Evolutionary conservation across 2,888 invertebrate genomes (phyloP).

Genomic region (Caenorhabditis becei): DNA sequence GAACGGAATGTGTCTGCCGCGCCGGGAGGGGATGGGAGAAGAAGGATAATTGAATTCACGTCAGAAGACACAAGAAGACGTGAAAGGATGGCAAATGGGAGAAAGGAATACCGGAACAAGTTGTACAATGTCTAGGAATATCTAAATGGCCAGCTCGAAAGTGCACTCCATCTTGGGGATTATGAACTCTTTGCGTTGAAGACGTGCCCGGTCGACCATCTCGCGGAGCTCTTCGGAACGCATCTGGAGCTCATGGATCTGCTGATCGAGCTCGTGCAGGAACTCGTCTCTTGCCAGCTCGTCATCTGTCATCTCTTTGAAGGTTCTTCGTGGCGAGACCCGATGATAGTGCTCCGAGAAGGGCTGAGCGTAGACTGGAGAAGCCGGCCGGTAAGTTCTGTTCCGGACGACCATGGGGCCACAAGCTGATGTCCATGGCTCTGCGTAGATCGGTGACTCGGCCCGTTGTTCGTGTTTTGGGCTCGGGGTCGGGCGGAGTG

Average conservation of each 20-base stretch:
- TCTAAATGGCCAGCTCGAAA: constrained; percentile 67
- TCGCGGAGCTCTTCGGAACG: constrained; percentile 69
- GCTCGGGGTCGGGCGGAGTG: constrained; percentile 50
- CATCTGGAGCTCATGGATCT: constrained; percentile 69
- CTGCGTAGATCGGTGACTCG: constrained; percentile 67
- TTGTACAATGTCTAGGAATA: constrained; percentile 36
- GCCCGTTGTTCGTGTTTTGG: constrained; percentile 41
- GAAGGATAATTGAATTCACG: constrained; percentile 11
- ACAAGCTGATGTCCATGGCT: constrained; percentile 64
- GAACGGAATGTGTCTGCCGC: background rate
- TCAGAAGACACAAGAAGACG: background rate
- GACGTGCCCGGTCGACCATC: constrained; percentile 65
- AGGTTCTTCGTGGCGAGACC: constrained; percentile 35
- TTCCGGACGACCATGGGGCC: constrained; percentile 57
- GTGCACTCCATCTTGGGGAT: constrained; percentile 69
- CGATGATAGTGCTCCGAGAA: constrained; percentile 42
- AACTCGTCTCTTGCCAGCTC: constrained; percentile 66
- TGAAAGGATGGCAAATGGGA: constrained; percentile 16
- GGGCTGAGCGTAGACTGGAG: constrained; percentile 60
- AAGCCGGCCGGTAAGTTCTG: constrained; percentile 55
- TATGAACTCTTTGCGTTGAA: constrained; percentile 59
- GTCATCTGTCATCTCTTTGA: constrained; percentile 53
- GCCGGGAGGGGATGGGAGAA: background rate
- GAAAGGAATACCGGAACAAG: constrained; percentile 23
- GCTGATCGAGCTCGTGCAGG: constrained; percentile 64